phyloP scores from a whole-genome alignment of 2,888 invertebrate species.

The Villa cingulata region DNA sequence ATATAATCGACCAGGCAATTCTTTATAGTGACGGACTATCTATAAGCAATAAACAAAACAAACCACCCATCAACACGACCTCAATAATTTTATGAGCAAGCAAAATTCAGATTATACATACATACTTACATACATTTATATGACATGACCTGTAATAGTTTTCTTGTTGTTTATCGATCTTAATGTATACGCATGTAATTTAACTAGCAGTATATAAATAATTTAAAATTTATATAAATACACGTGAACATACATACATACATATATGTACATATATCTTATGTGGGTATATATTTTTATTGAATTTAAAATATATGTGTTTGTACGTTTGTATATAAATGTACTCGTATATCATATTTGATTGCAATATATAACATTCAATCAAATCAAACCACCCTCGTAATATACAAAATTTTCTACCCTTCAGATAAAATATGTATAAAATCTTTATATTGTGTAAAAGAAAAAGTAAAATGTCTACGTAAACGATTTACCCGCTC shows the following conservation, averaged over 20 bases:
- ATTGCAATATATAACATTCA: background rate
- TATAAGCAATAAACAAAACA: constrained; percentile 17
- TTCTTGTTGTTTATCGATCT: background rate
- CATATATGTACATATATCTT: no score
- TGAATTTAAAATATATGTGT: no score
- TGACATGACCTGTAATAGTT: background rate
- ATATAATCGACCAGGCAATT: constrained; percentile 1
- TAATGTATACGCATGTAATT: no score
- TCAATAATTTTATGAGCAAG: constrained; percentile 9
- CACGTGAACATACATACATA: no score
- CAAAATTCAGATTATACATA: background rate
- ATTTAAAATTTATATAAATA: no score
- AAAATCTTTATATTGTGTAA: no score
- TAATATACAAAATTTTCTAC: no score
- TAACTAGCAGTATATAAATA: no score
- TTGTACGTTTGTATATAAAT: no score
- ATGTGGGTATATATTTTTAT: no score
- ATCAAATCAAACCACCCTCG: background rate
- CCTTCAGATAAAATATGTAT: background rate
- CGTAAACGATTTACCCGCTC: background rate
- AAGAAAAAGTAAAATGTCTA: background rate
- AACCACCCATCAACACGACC: constrained; percentile 30
- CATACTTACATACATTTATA: no score
- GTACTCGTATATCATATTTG: background rate
- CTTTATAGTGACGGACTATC: no score